These are phyloP conservation scores for Phyllotis vaccarum DNA, from an alignment of 2,797 vertebrate genomes.

Conservation along the genomic window DNA sequence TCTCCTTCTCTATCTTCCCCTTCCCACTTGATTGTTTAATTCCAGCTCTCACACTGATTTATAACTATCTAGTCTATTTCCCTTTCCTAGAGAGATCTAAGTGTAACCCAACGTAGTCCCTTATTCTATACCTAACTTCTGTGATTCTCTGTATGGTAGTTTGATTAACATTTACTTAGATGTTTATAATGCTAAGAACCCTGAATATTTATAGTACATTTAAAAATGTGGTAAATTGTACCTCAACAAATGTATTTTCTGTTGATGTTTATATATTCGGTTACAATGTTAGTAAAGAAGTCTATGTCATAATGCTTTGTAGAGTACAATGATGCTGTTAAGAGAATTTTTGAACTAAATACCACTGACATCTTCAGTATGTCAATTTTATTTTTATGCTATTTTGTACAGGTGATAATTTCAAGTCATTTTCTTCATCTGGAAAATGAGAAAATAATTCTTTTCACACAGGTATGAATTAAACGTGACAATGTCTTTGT, in stretches of 20 bases:
- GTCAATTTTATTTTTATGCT: not conserved
- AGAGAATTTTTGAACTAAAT: not conserved
- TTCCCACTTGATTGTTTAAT: not conserved
- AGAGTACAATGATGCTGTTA: not conserved
- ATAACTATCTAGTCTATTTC: not conserved
- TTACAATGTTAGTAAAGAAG: not conserved
- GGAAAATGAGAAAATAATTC: not conserved
- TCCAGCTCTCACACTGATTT: not conserved
- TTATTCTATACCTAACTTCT: not conserved
- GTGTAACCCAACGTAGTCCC: not conserved
- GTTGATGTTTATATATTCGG: not conserved
- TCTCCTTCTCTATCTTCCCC: not conserved
- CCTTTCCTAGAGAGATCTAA: not conserved
- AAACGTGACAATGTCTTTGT: not conserved
- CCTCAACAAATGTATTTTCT: not conserved
- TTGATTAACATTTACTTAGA: not conserved
- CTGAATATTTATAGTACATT: not conserved
- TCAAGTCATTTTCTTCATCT: not conserved
- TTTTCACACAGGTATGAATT: not conserved
- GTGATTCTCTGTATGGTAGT: not conserved
- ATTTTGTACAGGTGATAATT: not conserved
- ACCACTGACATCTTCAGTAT: not conserved
- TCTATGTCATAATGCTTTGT: not conserved
- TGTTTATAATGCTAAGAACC: not conserved
- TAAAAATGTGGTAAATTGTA: not conserved